Evolutionary conservation across 2,113 vertebrate species (phyloP).

Genomic region (Fregetta grallaria): DNA sequence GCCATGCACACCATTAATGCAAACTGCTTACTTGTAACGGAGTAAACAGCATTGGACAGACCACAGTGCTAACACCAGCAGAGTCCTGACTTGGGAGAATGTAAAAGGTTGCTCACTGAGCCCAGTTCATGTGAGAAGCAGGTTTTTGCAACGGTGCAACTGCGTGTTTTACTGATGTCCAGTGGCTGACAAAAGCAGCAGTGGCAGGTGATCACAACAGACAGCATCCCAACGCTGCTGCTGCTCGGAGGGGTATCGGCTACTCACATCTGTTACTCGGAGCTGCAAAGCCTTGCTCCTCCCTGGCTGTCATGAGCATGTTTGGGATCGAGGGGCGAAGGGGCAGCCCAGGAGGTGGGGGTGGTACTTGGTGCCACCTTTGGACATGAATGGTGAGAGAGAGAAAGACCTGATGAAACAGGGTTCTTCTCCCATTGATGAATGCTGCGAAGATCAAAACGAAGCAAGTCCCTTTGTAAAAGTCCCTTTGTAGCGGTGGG

Average conservation of each 20-base stretch:
- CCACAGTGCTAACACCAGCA: background rate
- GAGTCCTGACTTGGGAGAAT: background rate
- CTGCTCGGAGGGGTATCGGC: background rate
- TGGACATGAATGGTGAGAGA: background rate
- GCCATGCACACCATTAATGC: background rate
- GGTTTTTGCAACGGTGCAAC: background rate
- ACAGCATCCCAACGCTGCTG: rapidly evolving
- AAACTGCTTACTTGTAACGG: background rate
- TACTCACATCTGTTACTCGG: rapidly evolving
- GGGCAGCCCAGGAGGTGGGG: background rate
- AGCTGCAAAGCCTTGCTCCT: background rate
- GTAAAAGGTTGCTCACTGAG: background rate
- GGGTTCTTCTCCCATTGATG: background rate
- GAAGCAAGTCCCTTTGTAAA: background rate
- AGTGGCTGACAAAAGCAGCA: background rate
- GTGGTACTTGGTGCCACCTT: background rate
- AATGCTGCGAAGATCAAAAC: background rate
- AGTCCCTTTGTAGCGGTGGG: background rate
- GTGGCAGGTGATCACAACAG: background rate
- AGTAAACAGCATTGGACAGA: background rate
- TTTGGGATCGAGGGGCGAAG: background rate
- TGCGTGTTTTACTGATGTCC: background rate
- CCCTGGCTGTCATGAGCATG: background rate
- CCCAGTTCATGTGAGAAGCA: background rate
- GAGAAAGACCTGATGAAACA: background rate